Base-by-base conservation (phyloP, 2,797 vertebrate species). In the Graptemys geographica region DNA sequence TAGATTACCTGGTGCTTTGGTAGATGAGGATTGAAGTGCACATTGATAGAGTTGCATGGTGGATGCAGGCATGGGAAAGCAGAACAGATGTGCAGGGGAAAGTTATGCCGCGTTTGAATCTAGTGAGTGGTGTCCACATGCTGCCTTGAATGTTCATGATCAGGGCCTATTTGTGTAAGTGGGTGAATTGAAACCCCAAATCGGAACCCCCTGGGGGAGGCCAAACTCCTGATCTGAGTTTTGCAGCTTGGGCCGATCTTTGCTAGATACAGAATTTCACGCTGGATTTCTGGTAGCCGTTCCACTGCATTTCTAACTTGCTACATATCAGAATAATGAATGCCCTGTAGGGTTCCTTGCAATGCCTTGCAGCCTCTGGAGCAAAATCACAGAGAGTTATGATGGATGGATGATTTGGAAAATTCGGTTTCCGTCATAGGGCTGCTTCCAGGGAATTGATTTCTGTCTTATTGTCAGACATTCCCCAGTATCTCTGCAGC, bases 391-490 rank as follows among this genome's bases (percentile, higher is more conserved):
- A 1, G 44, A n/a, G 27, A 16, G 65, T 44, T 85, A 55, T 87
- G 93, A 88, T 56, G 23, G 59, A 15, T 8, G 86, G 87, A 76
- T 65, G 37, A 49, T 6, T 76, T 2, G 3, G 49, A 74, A 89
- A 84, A 19, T 8, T 83, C 11, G 1, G 79, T 33, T 76, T 65
- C 56, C 1, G 55, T 72, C 3, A 0, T 37, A 19, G 74, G 11
- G 78, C 44, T 65, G 13, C 89, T 92, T 72, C 21, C 6, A 81
- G 79, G 93, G 93, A 72, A 83, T 74, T 80, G 65, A n/a, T 83
- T 47, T 85, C 81, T 51, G 11, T 84, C 51, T 56, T 57, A 52
- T 90, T 86, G 79, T 86, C 90, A 56, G 76, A 49, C 15, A 13
- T 25, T 94, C 86, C 86, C 81, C 2, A 1, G 37, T 56, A 79